Evolutionary conservation across 2,113 vertebrate species (phyloP).

Genomic region (Paralichthys olivaceus): DNA sequence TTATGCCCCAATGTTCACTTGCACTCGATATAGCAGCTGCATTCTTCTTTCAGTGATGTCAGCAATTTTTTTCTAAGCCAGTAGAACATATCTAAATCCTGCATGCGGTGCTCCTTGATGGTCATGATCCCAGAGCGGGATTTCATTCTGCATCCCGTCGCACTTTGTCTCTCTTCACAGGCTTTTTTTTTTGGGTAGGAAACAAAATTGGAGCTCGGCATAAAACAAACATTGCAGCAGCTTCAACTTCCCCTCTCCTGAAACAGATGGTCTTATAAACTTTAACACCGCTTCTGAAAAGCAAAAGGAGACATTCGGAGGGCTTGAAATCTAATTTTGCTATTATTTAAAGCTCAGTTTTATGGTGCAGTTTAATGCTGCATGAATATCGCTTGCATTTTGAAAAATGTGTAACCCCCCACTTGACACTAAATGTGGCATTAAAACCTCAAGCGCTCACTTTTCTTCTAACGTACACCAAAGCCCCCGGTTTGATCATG

Average conservation of each 20-base stretch:
- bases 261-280: constrained; percentile 70
- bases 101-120: constrained; percentile 36
- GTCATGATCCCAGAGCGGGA: constrained; percentile 43
- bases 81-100: constrained; percentile 52
- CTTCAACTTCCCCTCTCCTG: not conserved
- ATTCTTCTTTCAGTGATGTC: constrained; percentile 48
- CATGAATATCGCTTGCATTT: constrained; percentile 10
- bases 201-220: constrained; percentile 28
- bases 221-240: constrained; percentile 22
- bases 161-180: constrained; percentile 40
- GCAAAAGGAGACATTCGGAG: constrained; percentile 7
- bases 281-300: constrained; percentile 36
- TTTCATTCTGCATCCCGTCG: constrained; percentile 49
- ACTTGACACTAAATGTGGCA: constrained; percentile 16
- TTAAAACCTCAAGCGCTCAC: constrained; percentile 29
- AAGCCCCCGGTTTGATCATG: constrained; percentile 22
- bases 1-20: constrained; percentile 39
- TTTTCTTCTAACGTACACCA: constrained; percentile 3
- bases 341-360: constrained; percentile 47
- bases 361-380: constrained; percentile 17
- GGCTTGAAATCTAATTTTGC: constrained; percentile 32
- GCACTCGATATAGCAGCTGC: constrained; percentile 22
- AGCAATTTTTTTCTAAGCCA: constrained; percentile 45
- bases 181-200: constrained; percentile 49
- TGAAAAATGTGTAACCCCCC: not conserved